Base-by-base conservation (phyloP, 1,140 invertebrate genomes). In the Sycobia sp. region DNA sequence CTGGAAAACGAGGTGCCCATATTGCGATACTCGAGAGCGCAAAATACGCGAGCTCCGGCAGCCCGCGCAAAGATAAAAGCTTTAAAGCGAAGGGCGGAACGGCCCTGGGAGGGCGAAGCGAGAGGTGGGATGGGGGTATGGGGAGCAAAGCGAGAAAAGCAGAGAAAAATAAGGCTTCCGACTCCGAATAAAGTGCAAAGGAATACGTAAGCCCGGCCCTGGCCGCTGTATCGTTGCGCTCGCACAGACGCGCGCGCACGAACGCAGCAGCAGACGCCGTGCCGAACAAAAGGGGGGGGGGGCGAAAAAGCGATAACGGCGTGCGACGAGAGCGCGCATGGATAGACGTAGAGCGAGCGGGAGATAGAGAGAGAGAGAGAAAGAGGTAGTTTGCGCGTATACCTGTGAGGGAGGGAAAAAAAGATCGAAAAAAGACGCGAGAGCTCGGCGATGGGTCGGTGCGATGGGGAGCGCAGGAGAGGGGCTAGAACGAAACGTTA, bases 11-110 rank as follows among this genome's bases (percentile, higher is more conserved):
- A 18, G 47, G 22, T 50, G n/a, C n/a, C 27, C 47, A 50, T 32
- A 50, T 50, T 50, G 11, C 47, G 27, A 50, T 50, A 18, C 47
- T 50, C 47, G 25, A 53, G n/a, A n/a, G 50, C 50, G 18, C 50
- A 20, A 38, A 53, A 36, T 38, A 53, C 50, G 32, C n/a, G n/a
- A n/a, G n/a, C n/a, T n/a, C n/a, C n/a, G n/a, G n/a, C n/a, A n/a
- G n/a, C n/a, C n/a, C n/a, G n/a, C 50, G 18, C 34, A 53, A 38
- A 53, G 32, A 53, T 53, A 53, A 53, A 53, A 53, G 50, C 50
- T 53, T 53, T 38, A 38, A 38, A 53, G 20, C 13, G n/a, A n/a
- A n/a, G n/a, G n/a, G n/a, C n/a, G n/a, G n/a, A n/a, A n/a, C n/a
- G n/a, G n/a, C n/a, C n/a, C n/a, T n/a, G n/a, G n/a, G n/a, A 20